Evolutionary conservation across 2,113 vertebrate genomes (phyloP), one percentile per base, ranked within the genome.

Genomic region (Notechis scutatus): DNA sequence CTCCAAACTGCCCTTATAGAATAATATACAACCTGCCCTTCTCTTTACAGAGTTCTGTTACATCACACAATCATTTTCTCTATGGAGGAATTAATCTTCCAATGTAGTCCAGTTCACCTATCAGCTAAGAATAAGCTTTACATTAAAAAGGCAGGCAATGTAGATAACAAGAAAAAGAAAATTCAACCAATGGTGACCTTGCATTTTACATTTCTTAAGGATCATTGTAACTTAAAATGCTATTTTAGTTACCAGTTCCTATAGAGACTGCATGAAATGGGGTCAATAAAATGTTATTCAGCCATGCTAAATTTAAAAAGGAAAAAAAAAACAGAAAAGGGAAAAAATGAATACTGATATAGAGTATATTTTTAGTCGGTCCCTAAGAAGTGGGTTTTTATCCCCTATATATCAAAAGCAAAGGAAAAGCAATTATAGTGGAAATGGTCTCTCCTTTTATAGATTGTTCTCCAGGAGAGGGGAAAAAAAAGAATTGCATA

Each of bases 371-470:
- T 95, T 95, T 95, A 96, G 8, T 47, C 87, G 92, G 59, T 8
- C 9, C 87, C 5, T 90, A 89, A 94, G 92, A 94, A 94, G 39
- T 89, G 21, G 21, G 21, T 0, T 2, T 9, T 24, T 24, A 9
- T 23, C 2, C 7, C 57, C 2, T 9, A 39, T 9, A 39, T 81
- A 81, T 81, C 69, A 81, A 34, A 81, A 81, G 69, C 69, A 81
- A 39, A 81, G 69, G 18, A 81, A 81, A 81, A 20, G 34, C 69
- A 81, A 81, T 81, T 29, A 92, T 91, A 93, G 6, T 85, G 69
- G 94, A 50, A 91, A 94, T 69, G 93, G 11, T 89, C 64, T 94
- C 93, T 29, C 0, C 89, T 94, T 94, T 96, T 96, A 95, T 1
- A 5, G 29, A 15, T 55, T 93, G 95, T 54, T n/a, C 7, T 61